Base-by-base conservation (phyloP, 1,140 invertebrate species). In the Leptoteleia sp. region DNA sequence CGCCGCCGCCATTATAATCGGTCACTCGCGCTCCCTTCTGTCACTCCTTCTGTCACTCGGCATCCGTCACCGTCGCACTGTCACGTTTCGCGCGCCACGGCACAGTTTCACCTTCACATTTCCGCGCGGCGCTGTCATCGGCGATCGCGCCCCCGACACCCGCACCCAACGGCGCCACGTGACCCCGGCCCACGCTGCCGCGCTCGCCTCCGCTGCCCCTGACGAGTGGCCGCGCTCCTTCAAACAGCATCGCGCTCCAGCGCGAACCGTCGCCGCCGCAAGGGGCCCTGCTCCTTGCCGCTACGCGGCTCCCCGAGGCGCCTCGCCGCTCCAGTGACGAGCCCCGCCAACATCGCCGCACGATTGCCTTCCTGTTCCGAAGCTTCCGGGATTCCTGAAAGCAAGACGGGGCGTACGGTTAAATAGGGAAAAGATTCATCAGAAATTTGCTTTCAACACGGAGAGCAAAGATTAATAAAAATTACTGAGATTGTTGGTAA, bases 1-100 rank as follows among this genome's bases (percentile, higher is more conserved):
- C 71, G 84, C 79, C 64, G 83, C 82, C 80, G 82, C 82, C 87
- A 87, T 88, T 82, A 82, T 88, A 59, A 61, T 67, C 17, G 71
- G 11, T 67, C 57, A 48, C 43, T n/a, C n/a, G n/a, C n/a, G n/a
- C n/a, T n/a, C n/a, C n/a, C n/a, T n/a, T n/a, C n/a, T n/a, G n/a
- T 33, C 68, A 35, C 76, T 42, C 35, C 43, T 57, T 59, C 17
- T 45, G 29, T 65, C 48, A 59, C 72, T 40, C 54, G 61, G 40
- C 78, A 55, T 54, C 59, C 68, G 55, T 71, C 61, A 61, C 43
- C 67, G 68, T 43, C 61, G 25, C 67, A 65, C 48, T 52, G 38
- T 67, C 65, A 31, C 59, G 50, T 64, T 48, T 59, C 52, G 47
- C 67, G 68, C 35, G 42, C 38, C 45, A 17, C 35, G 43, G 61